phyloP scores from a whole-genome alignment of 2,113 vertebrate species.

The Trematomus loennbergii region DNA sequence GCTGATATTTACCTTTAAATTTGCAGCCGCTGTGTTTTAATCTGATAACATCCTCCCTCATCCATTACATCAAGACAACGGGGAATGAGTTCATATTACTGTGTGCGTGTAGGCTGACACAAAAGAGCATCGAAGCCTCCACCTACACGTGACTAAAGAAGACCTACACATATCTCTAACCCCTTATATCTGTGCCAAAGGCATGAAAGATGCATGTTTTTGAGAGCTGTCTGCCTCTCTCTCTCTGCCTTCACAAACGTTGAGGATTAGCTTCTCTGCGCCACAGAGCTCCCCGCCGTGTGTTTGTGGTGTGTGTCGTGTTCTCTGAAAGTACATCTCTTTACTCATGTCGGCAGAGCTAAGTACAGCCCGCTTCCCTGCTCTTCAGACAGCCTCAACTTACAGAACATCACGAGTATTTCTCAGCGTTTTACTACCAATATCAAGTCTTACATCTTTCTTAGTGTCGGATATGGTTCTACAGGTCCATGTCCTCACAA shows the following conservation, averaged over 20 bases:
- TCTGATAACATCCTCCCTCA: not conserved
- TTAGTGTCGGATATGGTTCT: not conserved
- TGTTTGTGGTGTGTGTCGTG: not conserved
- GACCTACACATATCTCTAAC: not conserved
- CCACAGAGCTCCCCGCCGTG: not conserved
- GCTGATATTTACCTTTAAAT: not conserved
- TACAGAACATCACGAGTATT: not conserved
- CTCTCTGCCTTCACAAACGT: not conserved
- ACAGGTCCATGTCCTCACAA: too few relatives aligned
- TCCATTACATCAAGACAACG: not conserved
- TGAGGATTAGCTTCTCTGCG: conserved; percentile 9
- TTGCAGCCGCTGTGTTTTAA: not conserved
- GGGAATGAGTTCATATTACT: too few relatives aligned
- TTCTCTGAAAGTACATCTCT: not conserved
- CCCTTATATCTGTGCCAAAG: not conserved
- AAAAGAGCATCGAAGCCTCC: not conserved
- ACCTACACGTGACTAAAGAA: not conserved
- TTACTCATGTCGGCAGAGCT: not conserved
- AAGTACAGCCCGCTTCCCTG: not conserved
- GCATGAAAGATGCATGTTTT: not conserved
- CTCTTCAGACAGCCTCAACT: conserved; percentile 15
- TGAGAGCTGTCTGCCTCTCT: not conserved
- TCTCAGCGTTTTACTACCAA: not conserved
- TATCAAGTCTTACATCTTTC: not conserved
- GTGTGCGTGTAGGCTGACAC: not conserved